Percentiles rank a stretch among this genome's conserved stretches.
Evolutionary conservation across 2,888 invertebrate genomes (phyloP).

Genomic region (Cerceris ruficornis): DNA sequence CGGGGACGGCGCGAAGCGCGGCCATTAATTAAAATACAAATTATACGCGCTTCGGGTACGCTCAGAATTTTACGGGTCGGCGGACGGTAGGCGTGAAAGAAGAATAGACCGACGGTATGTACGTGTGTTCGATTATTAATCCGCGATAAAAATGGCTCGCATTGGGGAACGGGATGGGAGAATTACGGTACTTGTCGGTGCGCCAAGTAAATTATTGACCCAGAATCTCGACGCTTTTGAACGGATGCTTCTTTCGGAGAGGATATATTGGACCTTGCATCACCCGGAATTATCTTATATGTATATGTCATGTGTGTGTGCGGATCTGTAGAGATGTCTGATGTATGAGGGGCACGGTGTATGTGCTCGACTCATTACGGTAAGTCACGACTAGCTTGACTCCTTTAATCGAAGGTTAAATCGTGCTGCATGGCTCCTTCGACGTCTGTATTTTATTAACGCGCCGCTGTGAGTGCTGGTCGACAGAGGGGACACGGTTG

Average conservation of each 20-base stretch:
- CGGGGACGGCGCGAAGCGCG: not conserved
- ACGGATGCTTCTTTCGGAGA: slow-evolving; percentile 8
- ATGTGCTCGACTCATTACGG: slow-evolving; percentile 57
- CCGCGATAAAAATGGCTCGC: slow-evolving; percentile 19
- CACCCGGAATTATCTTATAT: slow-evolving; percentile 41
- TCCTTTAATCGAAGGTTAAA: slow-evolving; percentile 66
- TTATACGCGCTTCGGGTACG: not conserved
- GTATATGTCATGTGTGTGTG: slow-evolving; percentile 6
- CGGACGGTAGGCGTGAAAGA: not conserved
- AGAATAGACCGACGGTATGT: not conserved
- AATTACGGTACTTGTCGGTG: slow-evolving; percentile 17
- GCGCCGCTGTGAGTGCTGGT: slow-evolving; percentile 17
- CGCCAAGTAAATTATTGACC: slow-evolving; percentile 32
- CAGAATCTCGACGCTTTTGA: slow-evolving; percentile 22
- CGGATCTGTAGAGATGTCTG: slow-evolving; percentile 25
- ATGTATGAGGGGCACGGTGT: slow-evolving; percentile 28
- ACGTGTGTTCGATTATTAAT: not conserved
- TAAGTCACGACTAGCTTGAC: slow-evolving; percentile 63
- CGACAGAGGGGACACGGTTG: not conserved
- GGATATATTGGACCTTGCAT: slow-evolving; percentile 28
- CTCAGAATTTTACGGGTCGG: not conserved
- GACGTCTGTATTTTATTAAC: slow-evolving; percentile 62
- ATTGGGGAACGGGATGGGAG: not conserved
- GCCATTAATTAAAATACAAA: not conserved
- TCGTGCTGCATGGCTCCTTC: slow-evolving; percentile 54